Evolutionary conservation across 2,797 vertebrate species (phyloP).

Genomic region (Diplodus sargus): DNA sequence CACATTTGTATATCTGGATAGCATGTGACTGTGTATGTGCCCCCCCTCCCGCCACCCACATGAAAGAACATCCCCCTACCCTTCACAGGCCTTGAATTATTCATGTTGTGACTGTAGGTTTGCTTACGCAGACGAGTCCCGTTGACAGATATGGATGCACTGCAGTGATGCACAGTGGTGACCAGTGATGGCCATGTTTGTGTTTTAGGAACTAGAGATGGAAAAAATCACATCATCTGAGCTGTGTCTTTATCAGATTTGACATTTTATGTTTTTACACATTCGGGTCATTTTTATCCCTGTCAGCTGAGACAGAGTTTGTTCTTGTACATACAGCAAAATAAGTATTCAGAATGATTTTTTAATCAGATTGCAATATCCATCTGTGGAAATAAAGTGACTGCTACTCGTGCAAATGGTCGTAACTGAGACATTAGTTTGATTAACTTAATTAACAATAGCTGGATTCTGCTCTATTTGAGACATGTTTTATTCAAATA

Average conservation of each 20-base stretch:
- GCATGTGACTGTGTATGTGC: not conserved
- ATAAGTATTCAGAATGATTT: too few species aligned
- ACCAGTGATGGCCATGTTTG: conserved; percentile 3
- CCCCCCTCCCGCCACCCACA: not conserved
- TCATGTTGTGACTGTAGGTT: conserved; percentile 67
- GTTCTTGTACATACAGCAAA: not conserved
- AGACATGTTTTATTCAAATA: not conserved
- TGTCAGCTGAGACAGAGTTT: not conserved
- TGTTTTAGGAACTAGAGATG: conserved; percentile 16
- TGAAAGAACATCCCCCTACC: conserved; percentile 44
- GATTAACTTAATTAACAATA: not conserved
- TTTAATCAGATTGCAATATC: not conserved
- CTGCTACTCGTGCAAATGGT: not conserved
- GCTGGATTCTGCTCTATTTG: not conserved
- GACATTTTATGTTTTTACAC: conserved; percentile 18
- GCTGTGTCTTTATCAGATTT: conserved; percentile 15
- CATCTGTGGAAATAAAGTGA: not conserved
- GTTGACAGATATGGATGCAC: conserved; percentile 39
- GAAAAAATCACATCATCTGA: conserved; percentile 1
- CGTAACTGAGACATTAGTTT: not conserved
- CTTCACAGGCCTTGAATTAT: conserved; percentile 71
- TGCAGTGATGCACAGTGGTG: conserved; percentile 21
- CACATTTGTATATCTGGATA: conserved; percentile 22
- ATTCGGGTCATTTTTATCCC: not conserved
- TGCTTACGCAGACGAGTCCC: conserved; percentile 51